Evolutionary conservation across 2,888 invertebrate genomes (phyloP).

Genomic region (Parnassius smintheus): DNA sequence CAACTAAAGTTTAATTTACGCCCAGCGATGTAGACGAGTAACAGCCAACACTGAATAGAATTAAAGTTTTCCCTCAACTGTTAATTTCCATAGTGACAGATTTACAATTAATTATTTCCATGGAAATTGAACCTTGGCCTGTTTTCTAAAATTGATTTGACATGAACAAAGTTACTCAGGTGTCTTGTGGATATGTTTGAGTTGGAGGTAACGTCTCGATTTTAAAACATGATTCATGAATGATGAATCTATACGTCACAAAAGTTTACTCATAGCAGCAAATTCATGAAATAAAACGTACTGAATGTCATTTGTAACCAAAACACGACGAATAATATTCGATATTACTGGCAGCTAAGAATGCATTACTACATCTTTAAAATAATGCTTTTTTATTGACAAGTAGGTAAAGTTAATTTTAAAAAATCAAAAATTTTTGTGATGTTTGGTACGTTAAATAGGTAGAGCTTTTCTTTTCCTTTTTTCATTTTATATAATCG

Average conservation of each 20-base stretch:
- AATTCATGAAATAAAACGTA: conserved; percentile 9
- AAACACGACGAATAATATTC: not conserved
- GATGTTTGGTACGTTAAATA: too few relatives aligned
- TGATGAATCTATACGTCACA: conserved; percentile 11
- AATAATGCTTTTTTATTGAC: too few relatives aligned
- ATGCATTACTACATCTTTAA: too few relatives aligned
- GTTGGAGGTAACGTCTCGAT: conserved; percentile 3
- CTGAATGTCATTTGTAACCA: conserved; percentile 8
- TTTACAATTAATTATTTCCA: not conserved
- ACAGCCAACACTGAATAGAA: too few relatives aligned
- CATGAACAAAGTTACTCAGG: not conserved
- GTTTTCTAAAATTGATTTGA: conserved; percentile 11
- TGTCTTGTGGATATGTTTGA: conserved; percentile 3
- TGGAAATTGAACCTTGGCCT: conserved; percentile 1
- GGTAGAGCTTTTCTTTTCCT: too few relatives aligned
- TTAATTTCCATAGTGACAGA: too few relatives aligned
- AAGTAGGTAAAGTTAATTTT: too few relatives aligned
- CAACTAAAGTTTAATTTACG: too few relatives aligned
- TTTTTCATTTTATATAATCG: too few relatives aligned
- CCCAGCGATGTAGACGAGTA: too few relatives aligned
- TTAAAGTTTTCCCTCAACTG: too few relatives aligned
- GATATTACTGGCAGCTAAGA: not conserved
- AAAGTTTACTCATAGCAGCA: conserved; percentile 10
- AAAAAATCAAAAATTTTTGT: too few relatives aligned
- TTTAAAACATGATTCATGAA: conserved; percentile 24